Evolutionary conservation across 2,113 vertebrate species (phyloP).

Genomic region (Pheucticus melanocephalus): DNA sequence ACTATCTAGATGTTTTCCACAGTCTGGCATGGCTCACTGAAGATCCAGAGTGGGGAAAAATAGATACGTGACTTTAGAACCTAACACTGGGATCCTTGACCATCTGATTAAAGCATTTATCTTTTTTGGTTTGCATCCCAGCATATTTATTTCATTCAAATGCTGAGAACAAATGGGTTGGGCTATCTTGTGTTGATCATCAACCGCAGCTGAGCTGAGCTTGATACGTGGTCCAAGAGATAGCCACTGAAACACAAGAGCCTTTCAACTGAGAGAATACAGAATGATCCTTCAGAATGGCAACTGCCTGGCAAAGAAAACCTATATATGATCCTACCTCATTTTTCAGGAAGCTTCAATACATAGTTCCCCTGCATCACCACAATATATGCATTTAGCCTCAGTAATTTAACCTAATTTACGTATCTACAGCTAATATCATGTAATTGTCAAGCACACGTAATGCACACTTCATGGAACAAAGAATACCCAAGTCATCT

Average conservation of each 20-base stretch:
- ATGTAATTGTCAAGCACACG: not conserved
- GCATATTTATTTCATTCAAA: not conserved
- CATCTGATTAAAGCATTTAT: not conserved
- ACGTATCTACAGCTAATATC: not conserved
- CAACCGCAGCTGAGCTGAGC: not conserved
- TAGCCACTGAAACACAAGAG: not conserved
- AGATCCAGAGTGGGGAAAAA: not conserved
- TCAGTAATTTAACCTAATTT: not conserved
- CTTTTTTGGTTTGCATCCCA: conserved; percentile 5
- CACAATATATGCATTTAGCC: not conserved
- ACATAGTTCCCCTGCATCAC: not conserved
- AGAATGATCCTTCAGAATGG: not conserved
- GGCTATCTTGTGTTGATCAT: not conserved
- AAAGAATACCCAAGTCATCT: not conserved
- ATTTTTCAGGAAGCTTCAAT: not conserved
- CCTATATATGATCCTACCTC: not conserved
- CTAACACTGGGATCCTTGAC: not conserved
- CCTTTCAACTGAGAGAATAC: not conserved
- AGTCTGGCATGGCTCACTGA: not conserved
- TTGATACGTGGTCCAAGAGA: not conserved
- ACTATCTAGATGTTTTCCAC: not conserved
- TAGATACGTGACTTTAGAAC: not conserved
- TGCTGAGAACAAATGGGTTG: conserved; percentile 1
- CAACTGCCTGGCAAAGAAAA: not conserved
- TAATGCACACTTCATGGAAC: not conserved